Base-by-base conservation (phyloP, 2,888 invertebrate genomes). In the Meteorus cinctellus region DNA sequence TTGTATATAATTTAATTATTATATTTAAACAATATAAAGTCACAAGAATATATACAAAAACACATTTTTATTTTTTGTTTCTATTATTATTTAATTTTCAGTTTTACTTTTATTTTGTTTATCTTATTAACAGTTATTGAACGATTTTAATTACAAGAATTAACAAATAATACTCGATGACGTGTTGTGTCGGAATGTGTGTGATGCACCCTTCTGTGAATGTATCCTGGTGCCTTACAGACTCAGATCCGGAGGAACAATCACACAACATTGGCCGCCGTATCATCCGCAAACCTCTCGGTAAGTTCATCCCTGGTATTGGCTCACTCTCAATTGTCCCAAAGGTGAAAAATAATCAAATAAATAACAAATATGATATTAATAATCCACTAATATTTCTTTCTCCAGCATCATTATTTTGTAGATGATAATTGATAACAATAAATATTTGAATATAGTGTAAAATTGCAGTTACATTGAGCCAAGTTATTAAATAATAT, bases 271-370 rank as follows among this genome's bases (percentile, higher is more conserved):
- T 86, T 81, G 87, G 87, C 83, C 86, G 89, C 81, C 89, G 89
- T 87, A 90, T 90, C 90, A 91, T 92, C 90, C 90, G 91, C 91
- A 92, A 92, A 88, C 91, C 91, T 82, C 87, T 92, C 89, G 92
- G 92, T 92, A 91, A 91, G 92, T 84, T 19, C n/a, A 63, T 63
- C 63, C 29, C 29, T n/a, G 16, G n/a, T 63, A 24, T 63, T 31
- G 63, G 14, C 63, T 63, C 63, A 63, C 81, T 79, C 78, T 78
- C 67, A 31, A 48, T 68, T 31, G 24, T 41, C 45, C 65, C 10
- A 24, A 24, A 29, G 6, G 16, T 63, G 16, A 31, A 41, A 12
- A 12, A 34, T 6, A 34, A 34, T 6, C 5, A 34, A 34, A 34
- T 6, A 41, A 41, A 41, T 12, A 12, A 4, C 8, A 41, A 41